Evolutionary conservation across 2,113 vertebrate genomes (phyloP).

Genomic region (Okapia johnstoni): DNA sequence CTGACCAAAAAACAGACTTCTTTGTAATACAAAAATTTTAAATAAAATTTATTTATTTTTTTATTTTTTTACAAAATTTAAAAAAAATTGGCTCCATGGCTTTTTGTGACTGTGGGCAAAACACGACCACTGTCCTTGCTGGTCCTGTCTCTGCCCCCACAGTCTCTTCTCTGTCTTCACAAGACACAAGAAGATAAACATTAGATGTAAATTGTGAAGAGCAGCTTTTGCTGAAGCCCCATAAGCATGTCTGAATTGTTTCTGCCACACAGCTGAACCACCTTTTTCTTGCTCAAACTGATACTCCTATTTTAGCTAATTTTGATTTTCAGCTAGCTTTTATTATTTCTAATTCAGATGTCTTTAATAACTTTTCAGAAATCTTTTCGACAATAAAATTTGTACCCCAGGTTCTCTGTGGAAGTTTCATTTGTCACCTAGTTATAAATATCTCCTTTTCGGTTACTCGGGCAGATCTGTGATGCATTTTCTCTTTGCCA

Average conservation of each 20-base stretch:
- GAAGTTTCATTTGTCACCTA: constrained; percentile 47
- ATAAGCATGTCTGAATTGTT: background rate
- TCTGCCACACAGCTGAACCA: background rate
- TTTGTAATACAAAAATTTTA: background rate
- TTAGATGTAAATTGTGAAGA: background rate
- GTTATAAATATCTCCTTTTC: constrained; percentile 52
- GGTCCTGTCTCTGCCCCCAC: background rate
- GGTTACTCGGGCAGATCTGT: constrained; percentile 13
- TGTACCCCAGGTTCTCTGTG: constrained; percentile 10
- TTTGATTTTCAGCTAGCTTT: constrained; percentile 36
- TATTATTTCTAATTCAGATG: constrained; percentile 36
- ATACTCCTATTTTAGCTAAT: background rate
- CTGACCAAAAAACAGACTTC: background rate
- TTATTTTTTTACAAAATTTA: background rate
- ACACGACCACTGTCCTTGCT: background rate
- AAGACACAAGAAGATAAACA: background rate
- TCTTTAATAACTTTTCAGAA: constrained; percentile 31
- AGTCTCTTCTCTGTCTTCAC: background rate
- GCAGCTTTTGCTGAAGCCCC: background rate
- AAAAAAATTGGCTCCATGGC: background rate
- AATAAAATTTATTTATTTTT: background rate
- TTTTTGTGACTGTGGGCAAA: background rate
- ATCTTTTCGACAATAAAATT: background rate
- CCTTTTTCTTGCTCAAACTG: background rate
- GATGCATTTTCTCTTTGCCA: constrained; percentile 20